Percentiles rank a stretch among this genome's conserved stretches.
Conservation (phyloP, 2,888 invertebrate species). For the Callosobruchus maculatus region DNA sequence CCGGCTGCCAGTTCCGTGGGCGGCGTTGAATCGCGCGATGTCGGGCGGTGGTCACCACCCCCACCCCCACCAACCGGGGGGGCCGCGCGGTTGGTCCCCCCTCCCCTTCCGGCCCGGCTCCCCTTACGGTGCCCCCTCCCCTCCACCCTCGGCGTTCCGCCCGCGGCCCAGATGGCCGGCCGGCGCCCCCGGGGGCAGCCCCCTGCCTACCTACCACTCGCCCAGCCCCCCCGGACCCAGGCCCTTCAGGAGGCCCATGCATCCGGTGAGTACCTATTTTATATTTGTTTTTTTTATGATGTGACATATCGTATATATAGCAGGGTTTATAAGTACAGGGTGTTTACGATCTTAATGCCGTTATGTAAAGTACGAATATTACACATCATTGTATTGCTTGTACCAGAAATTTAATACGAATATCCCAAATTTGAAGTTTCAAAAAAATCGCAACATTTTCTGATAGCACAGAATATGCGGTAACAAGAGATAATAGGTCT, state of each 20-base stretch:
- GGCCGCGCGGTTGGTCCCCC: constrained; percentile 52
- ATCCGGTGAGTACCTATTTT: constrained; percentile 48
- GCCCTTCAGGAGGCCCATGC: constrained; percentile 47
- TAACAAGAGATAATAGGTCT: too few species aligned
- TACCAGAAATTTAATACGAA: too few species aligned
- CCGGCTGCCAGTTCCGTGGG: background rate
- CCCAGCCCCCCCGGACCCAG: constrained; percentile 50
- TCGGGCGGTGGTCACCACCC: constrained; percentile 34
- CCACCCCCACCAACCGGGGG: constrained; percentile 47
- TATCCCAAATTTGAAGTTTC: too few species aligned
- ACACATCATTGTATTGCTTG: too few species aligned
- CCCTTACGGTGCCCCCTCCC: constrained; percentile 72
- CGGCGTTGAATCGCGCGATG: constrained; percentile 27
- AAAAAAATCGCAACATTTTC: too few species aligned
- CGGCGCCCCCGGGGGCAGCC: constrained; percentile 46
- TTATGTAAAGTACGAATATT: too few species aligned
- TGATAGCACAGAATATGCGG: too few species aligned
- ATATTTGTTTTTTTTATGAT: too few species aligned
- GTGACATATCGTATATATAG: too few species aligned
- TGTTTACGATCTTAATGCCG: too few species aligned
- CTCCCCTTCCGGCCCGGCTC: constrained; percentile 70
- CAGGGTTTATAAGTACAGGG: too few species aligned
- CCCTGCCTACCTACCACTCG: constrained; percentile 39
- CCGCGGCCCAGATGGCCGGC: constrained; percentile 66
- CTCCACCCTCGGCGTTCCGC: constrained; percentile 59